Base-by-base conservation (phyloP, 2,113 vertebrate species). In the Chaetodon auriga region DNA sequence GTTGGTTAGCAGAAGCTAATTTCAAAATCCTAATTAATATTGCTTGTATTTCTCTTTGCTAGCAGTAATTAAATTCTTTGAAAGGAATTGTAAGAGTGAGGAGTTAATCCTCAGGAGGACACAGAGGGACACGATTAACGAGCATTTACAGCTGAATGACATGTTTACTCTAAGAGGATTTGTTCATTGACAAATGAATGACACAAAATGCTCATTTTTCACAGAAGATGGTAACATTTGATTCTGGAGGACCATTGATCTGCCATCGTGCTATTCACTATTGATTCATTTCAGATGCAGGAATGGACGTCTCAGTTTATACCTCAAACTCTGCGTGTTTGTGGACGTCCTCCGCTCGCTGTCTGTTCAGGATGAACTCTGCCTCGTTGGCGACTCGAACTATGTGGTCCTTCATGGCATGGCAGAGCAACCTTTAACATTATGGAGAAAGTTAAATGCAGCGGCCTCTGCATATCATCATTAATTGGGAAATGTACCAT, bases 371-470 rank as follows among this genome's bases (percentile, higher is more conserved):
- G 93, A 99, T 99, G 90, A 99, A 99, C 91, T 99, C 98, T 0
- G 98, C 98, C 90, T 99, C 98, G 62, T 99, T 99, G 78, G 98
- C 98, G 3, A 99, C 98, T 30, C 98, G 97, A 1, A 99, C 98
- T 70, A 99, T 99, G 82, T 99, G 98, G 92, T 99, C 98, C 92
- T 99, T 99, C 98, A 99, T 99, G 74, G 98, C 98, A 64, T 99
- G 98, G 90, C 98, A 99, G 21, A 99, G 92, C 77, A 99, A 95
- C 90, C 98, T 99, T 68, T 25, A 61, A 84, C 16, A 83, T 14
- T 2, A 38, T n/a, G 73, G 35, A 87, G 18, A 61, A 66, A 74
- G 21, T 13, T 55, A 61, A 75, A 84, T 43, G 64, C 46, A 71
- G 41, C 36, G 66, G 35, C 48, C 13, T 38, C 1, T 45, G 9